These are phyloP conservation scores for Heteractis magnifica DNA, from an alignment of 92 coral and sea anemone genomes.

Conservation along the genomic window DNA sequence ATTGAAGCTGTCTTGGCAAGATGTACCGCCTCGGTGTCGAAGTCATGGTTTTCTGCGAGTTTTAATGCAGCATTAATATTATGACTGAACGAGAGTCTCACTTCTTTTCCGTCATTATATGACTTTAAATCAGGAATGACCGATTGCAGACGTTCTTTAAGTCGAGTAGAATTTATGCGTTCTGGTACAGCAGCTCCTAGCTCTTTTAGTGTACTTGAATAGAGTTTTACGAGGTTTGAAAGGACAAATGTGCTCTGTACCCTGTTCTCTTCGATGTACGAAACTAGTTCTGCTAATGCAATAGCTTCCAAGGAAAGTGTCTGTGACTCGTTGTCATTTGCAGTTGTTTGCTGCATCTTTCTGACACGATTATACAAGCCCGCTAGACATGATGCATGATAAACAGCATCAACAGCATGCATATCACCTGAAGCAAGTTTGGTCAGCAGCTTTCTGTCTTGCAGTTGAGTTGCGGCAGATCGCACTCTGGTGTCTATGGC, in stretches of 20 bases:
- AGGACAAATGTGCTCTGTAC: slow-evolving; percentile 38
- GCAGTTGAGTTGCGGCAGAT: slow-evolving; percentile 31
- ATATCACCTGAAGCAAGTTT: slow-evolving; percentile 49
- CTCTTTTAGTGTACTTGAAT: slow-evolving; percentile 38
- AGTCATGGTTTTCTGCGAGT: slow-evolving; percentile 4
- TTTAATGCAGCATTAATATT: slow-evolving; percentile 39
- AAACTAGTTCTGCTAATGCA: slow-evolving; percentile 50
- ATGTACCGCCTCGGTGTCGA: slow-evolving; percentile 7
- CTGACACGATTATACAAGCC: slow-evolving; percentile 37
- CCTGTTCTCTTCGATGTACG: slow-evolving; percentile 31
- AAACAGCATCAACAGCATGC: slow-evolving; percentile 33
- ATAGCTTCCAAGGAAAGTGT: slow-evolving; percentile 24
- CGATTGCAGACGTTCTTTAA: slow-evolving; percentile 50
- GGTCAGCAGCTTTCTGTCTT: slow-evolving; percentile 43
- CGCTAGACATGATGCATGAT: slow-evolving; percentile 42
- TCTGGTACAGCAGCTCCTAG: slow-evolving; percentile 29
- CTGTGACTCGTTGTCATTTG: not conserved
- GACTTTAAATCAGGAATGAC: slow-evolving; percentile 48
- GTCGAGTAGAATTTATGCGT: slow-evolving; percentile 53
- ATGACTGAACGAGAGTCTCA: slow-evolving; percentile 34
- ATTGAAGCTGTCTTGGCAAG: slow-evolving; percentile 56
- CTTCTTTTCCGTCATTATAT: slow-evolving; percentile 46
- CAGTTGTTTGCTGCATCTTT: not conserved
- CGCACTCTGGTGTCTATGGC: slow-evolving; percentile 5
- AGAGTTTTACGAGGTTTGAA: slow-evolving; percentile 34